Evolutionary conservation across 1,140 invertebrate species (phyloP), one percentile per base, ranked within the genome.

Genomic region (Argopecten irradians): DNA sequence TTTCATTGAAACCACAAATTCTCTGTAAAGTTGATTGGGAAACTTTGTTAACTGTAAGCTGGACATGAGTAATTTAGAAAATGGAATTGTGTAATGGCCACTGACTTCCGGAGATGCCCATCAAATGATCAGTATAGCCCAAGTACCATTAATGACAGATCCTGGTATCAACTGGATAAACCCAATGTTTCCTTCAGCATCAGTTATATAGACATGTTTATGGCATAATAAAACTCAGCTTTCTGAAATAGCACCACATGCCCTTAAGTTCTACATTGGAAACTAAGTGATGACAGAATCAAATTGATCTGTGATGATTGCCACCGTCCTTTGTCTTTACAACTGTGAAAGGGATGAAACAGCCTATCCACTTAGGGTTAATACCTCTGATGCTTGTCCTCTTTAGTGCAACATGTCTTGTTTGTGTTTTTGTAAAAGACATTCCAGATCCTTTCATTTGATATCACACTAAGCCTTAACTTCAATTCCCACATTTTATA

Each of bases 21-120:
- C 11, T 5, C 55, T 71, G 55, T 71, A 71, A 71, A 71, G n/a
- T 71, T 71, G 55, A 71, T 71, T 71, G n/a, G 55, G 28, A 71
- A 71, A 71, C n/a, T 71, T 71, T 71, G 55, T 71, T n/a, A 71
- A 71, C n/a, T 71, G 55, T 22, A 71, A 71, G 55, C 22, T n/a
- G 28, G 55, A 71, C 55, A 71, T 71, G 55, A 71, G n/a, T 28
- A 28, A 71, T 71, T 28, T 28, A 71, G 55, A 71, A 71, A 71
- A 71, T 16, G 55, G 55, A 16, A 3, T n/a, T 71, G 22, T 71
- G 22, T 71, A 71, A 71, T 71, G 55, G 55, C 7, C 22, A 16
- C 55, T 71, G n/a, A 28, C 55, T 28, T 71, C 55, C 55, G 55
- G 55, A 71, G 55, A 71, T 71, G n/a, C 22, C 28, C 22, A 5